These are phyloP conservation scores for Vipera ursinii DNA, from an alignment of 2,797 vertebrate genomes.

Conservation along the genomic window DNA sequence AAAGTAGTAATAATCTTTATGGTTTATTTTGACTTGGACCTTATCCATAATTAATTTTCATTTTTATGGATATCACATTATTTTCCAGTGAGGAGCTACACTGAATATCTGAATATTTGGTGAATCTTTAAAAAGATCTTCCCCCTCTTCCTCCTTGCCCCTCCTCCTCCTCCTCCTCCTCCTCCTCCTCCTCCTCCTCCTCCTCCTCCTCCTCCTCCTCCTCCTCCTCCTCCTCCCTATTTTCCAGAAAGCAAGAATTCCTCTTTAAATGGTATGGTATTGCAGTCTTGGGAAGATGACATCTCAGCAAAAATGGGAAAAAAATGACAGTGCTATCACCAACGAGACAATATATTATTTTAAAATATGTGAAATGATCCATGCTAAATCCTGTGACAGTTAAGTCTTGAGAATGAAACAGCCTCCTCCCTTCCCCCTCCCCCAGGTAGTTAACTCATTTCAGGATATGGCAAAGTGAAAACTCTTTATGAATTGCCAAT, in stretches of 20 bases:
- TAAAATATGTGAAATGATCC: constrained; percentile 65
- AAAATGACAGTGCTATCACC: constrained; percentile 66
- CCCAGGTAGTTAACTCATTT: constrained; percentile 56
- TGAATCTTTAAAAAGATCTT: constrained; percentile 45
- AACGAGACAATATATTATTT: constrained; percentile 72
- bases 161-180: no score
- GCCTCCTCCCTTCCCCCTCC: not conserved
- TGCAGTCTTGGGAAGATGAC: constrained; percentile 65
- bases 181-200: not conserved
- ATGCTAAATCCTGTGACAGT: constrained; percentile 58
- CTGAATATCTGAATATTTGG: not conserved
- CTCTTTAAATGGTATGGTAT: constrained; percentile 74
- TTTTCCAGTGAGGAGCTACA: not conserved
- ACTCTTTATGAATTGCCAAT: constrained; percentile 1
- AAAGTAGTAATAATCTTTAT: not conserved
- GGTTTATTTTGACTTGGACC: constrained; percentile 30
- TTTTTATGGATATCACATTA: not conserved
- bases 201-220: not conserved
- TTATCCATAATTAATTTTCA: not conserved
- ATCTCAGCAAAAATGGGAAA: constrained; percentile 71
- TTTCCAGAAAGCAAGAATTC: constrained; percentile 63
- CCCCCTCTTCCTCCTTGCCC: not conserved
- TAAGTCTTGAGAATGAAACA: constrained; percentile 62
- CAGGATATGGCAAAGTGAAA: constrained; percentile 45
- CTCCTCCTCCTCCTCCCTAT: constrained; percentile 25